Conservation (phyloP, 2,888 invertebrate species). For the Sericinus montela region DNA sequence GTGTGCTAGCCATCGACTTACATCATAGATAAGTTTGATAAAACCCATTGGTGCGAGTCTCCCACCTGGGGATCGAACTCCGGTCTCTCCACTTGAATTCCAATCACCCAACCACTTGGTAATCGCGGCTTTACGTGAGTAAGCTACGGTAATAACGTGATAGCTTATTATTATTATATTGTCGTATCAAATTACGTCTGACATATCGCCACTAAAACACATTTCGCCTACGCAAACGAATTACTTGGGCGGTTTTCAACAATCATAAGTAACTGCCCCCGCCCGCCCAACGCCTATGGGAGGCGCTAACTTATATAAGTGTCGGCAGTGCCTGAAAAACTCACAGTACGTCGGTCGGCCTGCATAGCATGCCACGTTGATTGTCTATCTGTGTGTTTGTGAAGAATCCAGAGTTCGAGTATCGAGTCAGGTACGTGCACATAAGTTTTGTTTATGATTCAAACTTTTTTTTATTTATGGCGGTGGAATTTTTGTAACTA, state of each 20-base stretch:
- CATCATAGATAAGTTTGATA: too few relatives aligned
- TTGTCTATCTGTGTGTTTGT: conserved; percentile 6
- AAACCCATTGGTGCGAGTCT: too few relatives aligned
- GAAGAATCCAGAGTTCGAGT: conserved; percentile 2
- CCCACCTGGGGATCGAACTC: too few relatives aligned
- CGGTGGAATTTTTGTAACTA: too few relatives aligned
- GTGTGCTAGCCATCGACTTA: too few relatives aligned
- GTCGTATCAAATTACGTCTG: neutral
- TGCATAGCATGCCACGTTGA: conserved; percentile 23
- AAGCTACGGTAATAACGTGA: too few relatives aligned
- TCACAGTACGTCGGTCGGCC: conserved; percentile 23
- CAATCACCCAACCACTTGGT: too few relatives aligned
- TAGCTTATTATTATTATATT: too few relatives aligned
- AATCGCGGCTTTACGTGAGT: too few relatives aligned
- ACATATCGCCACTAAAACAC: neutral
- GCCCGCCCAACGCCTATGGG: conserved; percentile 29
- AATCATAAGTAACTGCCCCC: conserved; percentile 13
- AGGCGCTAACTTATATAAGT: conserved; percentile 28
- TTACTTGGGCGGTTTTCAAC: conserved; percentile 19
- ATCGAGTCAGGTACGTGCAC: conserved; percentile 15
- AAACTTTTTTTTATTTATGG: too few relatives aligned
- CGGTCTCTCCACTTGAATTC: too few relatives aligned
- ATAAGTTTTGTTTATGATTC: neutral
- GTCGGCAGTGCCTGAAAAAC: conserved; percentile 6
- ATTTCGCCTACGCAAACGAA: conserved; percentile 11